Conservation (phyloP, 2,888 invertebrate genomes). For the Himalopsyche kuldschensis region DNA sequence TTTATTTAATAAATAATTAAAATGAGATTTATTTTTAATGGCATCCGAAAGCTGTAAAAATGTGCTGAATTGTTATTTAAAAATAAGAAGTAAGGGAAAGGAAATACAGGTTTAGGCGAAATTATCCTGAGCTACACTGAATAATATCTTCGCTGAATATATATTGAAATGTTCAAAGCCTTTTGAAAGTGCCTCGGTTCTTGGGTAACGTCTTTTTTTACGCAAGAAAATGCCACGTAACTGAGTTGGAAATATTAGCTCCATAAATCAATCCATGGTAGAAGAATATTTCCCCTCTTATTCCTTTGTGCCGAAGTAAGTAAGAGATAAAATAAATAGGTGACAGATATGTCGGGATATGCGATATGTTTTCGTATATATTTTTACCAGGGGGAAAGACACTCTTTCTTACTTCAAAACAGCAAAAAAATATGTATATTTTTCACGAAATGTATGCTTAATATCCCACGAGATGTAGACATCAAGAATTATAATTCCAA, state of each 20-base stretch:
- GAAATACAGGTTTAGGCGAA: neutral
- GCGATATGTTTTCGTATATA: neutral
- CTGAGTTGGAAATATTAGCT: slow-evolving; percentile 24
- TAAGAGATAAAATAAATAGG: slow-evolving; percentile 5
- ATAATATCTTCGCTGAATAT: slow-evolving; percentile 14
- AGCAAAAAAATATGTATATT: neutral
- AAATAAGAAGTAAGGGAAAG: neutral
- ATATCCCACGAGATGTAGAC: too few relatives aligned
- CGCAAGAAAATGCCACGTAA: slow-evolving; percentile 16
- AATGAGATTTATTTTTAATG: neutral
- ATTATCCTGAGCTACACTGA: neutral
- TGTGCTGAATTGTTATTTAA: neutral
- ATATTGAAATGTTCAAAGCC: slow-evolving; percentile 33
- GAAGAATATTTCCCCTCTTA: slow-evolving; percentile 10
- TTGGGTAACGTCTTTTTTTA: slow-evolving; percentile 17
- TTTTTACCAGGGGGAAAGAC: neutral
- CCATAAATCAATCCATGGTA: slow-evolving; percentile 33
- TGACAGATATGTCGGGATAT: slow-evolving; percentile 2
- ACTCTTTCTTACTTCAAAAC: neutral
- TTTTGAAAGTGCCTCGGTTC: slow-evolving; percentile 16
- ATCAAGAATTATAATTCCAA: too few relatives aligned
- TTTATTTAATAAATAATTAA: too few relatives aligned
- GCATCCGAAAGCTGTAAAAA: neutral
- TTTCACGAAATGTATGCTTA: neutral
- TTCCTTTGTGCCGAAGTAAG: slow-evolving; percentile 1